Conservation (phyloP, 2,888 invertebrate genomes). For the Ormyrus thymus region DNA sequence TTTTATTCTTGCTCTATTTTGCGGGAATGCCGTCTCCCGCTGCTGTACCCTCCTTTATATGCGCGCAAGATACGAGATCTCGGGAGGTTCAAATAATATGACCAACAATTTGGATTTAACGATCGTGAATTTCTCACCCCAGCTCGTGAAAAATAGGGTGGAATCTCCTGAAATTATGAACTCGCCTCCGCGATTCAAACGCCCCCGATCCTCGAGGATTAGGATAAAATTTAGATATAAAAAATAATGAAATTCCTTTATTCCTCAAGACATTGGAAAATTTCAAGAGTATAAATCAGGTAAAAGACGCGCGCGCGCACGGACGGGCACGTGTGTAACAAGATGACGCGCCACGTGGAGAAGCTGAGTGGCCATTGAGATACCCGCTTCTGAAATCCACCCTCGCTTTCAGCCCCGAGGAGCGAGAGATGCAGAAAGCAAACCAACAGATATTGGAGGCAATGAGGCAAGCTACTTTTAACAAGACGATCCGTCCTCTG, state of each 20-base stretch:
- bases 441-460: constrained; percentile 71
- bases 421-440: constrained; percentile 53
- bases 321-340: constrained; percentile 57
- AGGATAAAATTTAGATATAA: background rate
- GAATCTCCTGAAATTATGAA: constrained; percentile 1
- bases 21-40: constrained; percentile 2
- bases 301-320: too few relatives aligned
- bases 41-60: constrained; percentile 10
- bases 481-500: constrained; percentile 69
- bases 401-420: constrained; percentile 47
- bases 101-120: constrained; percentile 37
- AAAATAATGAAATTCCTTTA: background rate
- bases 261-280: constrained; percentile 1
- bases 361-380: constrained; percentile 71
- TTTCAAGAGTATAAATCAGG: background rate
- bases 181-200: constrained; percentile 8
- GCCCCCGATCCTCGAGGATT: too few relatives aligned
- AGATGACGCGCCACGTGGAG: constrained; percentile 59
- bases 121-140: constrained; percentile 17
- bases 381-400: constrained; percentile 62
- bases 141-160: constrained; percentile 13
- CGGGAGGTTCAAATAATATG: constrained; percentile 35
- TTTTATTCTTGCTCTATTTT: constrained; percentile 10
- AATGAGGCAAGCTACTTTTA: constrained; percentile 75
- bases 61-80: constrained; percentile 19